Evolutionary conservation across 2,797 vertebrate genomes (phyloP), one percentile per base, ranked within the genome.

Genomic region (Xenentodon cancila): DNA sequence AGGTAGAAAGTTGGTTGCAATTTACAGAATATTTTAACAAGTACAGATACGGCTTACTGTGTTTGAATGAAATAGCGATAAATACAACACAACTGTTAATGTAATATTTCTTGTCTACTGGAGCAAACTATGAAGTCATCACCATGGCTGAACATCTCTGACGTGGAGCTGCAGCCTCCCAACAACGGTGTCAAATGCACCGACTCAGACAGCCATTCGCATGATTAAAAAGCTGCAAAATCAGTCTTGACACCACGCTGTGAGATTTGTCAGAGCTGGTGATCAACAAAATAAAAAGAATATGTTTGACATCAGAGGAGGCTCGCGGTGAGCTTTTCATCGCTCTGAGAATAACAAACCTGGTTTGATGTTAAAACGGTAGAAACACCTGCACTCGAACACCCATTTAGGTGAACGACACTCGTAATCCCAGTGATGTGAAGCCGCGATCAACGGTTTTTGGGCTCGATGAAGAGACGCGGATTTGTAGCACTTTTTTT

Each of bases 401-500:
- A n/a, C 50, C 25, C 6, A 3, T 47, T 48, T 20, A 37, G 15
- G 56, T 20, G 13, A 17, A 17, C 42, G 16, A 3, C 49, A 19
- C 43, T 18, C 9, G 0, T 60, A 50, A 75, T 25, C 25, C 42
- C 19, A 1, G 13, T 30, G 44, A 37, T 37, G 17, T 40, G n/a
- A 55, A 55, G 18, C 44, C 9, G 34, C 40, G 22, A 40, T 59
- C 49, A 53, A 42, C 57, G 61, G 20, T 54, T 47, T 51, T 64
- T 32, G 46, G 46, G 20, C 52, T 53, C 48, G 7, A 5, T 27
- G 51, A 66, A 50, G 32, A 53, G 53, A 72, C 45, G 52, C 42
- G 27, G 68, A 62, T 69, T 75, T 57, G 25, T 44, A 43, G 47
- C 45, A 71, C 34, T 37, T 66, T 64, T 64, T 69, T 75, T 59